Base-by-base conservation (phyloP, 1,140 invertebrate species). In the Papilio glaucus region DNA sequence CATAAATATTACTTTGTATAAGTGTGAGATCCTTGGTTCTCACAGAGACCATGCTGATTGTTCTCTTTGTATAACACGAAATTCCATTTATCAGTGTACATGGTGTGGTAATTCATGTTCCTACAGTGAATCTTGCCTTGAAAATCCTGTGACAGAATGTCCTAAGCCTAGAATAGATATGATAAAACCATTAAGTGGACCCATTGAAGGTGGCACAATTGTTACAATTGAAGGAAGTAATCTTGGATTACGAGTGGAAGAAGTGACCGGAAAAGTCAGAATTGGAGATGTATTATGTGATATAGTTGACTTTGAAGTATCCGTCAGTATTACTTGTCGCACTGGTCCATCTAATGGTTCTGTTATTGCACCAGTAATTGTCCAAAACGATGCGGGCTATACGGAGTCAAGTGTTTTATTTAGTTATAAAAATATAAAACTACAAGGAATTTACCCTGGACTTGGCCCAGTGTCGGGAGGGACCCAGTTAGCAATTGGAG, bases 201-300 rank as follows among this genome's bases (percentile, higher is more conserved):
- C 98, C 9, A 95, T 98, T 62, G 97, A 99, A 94, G 99, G 99
- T 29, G 99, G 99, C 1, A 99, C 99, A 21, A 89, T 98, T 38
- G 96, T 99, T 0, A 99, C 98, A 7, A 99, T 99, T 72, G 96
- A 97, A 93, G 99, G 99, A 7, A 97, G 97, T 84, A 99, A 99
- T 94, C 94, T 99, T 26, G 99, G 99, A 0, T 94, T 98, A 62
- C 96, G 96, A 76, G 95, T 97, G 80, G 96, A 97, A 83, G 98
- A 99, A 91, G 98, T 99, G 0, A 94, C 95, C 42, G 98, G 97
- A 13, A 98, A 98, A 94, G 97, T 99, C 71, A 95, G 96, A 7
- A 98, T 99, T 82, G 98, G 98, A 0, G 96, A 97, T 77, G 96
- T 98, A 4, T 96, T 96, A 0, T 99, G 98, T 93, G 95, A 95